Percentiles rank a stretch among this genome's conserved stretches.
Conservation (phyloP, 2,888 invertebrate genomes). For the Pristionchus entomophagus region DNA sequence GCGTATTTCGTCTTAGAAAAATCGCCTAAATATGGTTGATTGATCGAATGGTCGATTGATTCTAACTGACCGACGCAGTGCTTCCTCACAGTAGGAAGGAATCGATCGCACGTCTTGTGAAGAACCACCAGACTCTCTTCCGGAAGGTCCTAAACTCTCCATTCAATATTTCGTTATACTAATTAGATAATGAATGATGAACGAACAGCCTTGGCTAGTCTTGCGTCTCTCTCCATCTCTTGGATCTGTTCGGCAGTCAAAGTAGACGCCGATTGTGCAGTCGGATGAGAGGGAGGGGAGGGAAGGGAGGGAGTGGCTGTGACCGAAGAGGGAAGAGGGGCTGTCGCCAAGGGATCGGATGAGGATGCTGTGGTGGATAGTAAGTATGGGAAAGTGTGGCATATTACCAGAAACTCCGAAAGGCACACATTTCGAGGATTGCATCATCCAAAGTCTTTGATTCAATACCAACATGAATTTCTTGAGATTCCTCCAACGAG, state of each 20-base stretch:
- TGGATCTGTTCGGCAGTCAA: constrained; percentile 1
- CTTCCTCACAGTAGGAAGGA: constrained; percentile 60
- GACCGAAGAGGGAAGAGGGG: not conserved
- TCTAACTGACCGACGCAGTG: constrained; percentile 54
- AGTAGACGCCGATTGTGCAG: not conserved
- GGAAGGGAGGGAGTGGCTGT: not conserved
- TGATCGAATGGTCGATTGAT: constrained; percentile 50
- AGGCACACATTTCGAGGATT: too few species aligned
- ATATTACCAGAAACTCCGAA: too few species aligned
- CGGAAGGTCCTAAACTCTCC: constrained; percentile 5
- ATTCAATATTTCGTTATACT: too few species aligned
- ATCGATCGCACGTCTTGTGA: constrained; percentile 48
- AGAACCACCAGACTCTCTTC: not conserved
- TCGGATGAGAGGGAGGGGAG: not conserved
- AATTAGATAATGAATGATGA: too few species aligned
- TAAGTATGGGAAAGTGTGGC: too few species aligned
- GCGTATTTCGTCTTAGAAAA: constrained; percentile 51
- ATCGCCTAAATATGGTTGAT: constrained; percentile 48
- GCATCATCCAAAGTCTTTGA: too few species aligned
- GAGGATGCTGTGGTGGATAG: not conserved
- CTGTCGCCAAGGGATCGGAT: not conserved
- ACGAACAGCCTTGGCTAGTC: not conserved
- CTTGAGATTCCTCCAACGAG: too few species aligned
- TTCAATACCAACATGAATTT: too few species aligned
- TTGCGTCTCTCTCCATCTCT: constrained; percentile 16